Conservation (phyloP, 2,797 vertebrate species). For the Sarcoramphus papa region DNA sequence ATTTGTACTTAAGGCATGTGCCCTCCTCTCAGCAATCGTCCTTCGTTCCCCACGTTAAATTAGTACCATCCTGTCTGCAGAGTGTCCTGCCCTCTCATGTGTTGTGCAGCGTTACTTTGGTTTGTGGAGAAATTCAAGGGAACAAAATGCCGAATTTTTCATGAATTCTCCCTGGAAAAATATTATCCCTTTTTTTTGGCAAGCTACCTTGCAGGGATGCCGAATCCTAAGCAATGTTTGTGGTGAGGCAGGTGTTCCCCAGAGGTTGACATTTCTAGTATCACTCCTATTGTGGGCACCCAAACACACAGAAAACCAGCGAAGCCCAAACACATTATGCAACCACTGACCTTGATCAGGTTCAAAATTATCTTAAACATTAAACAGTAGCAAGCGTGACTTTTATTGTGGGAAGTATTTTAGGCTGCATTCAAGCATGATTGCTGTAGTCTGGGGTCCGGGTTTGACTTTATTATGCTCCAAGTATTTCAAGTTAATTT, state of each 20-base stretch:
- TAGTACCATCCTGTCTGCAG: not conserved
- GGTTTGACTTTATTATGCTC: constrained; percentile 58
- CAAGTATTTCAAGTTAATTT: constrained; percentile 67
- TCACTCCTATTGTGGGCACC: not conserved
- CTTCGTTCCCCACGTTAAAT: not conserved
- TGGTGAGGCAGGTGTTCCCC: not conserved
- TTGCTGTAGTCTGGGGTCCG: constrained; percentile 17
- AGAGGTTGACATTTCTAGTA: not conserved
- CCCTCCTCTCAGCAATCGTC: not conserved
- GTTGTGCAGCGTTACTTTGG: not conserved
- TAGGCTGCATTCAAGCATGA: constrained; percentile 40
- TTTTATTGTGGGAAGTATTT: constrained; percentile 63
- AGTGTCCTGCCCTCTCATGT: rapidly evolving
- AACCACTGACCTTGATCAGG: constrained; percentile 66
- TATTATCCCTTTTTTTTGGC: not conserved
- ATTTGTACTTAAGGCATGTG: not conserved
- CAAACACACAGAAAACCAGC: not conserved
- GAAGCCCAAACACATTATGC: constrained; percentile 11
- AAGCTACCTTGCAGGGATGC: not conserved
- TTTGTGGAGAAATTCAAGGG: not conserved
- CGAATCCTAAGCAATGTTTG: not conserved
- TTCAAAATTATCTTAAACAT: constrained; percentile 66
- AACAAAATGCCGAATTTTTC: not conserved
- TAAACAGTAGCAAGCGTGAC: constrained; percentile 56
- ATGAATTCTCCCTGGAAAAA: not conserved